Evolutionary conservation across 1,140 invertebrate genomes (phyloP).

Genomic region (Euglossa dilemma): DNA sequence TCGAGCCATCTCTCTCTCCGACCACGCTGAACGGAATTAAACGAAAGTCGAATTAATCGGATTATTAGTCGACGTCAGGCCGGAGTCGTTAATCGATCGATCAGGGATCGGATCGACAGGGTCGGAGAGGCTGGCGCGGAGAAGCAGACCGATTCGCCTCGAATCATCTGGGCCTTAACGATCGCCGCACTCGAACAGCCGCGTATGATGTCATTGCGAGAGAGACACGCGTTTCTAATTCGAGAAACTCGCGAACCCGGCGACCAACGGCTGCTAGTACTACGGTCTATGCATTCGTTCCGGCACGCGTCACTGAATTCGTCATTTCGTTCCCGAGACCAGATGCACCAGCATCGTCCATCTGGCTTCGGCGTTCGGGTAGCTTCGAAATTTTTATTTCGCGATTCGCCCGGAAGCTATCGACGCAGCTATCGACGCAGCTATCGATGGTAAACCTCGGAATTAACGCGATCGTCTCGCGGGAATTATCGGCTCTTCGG

Average conservation of each 20-base stretch:
- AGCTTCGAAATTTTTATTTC: not conserved
- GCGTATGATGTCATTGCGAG: conserved; percentile 34
- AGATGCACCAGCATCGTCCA: not conserved
- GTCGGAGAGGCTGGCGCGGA: not conserved
- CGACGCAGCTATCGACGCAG: too few relatives aligned
- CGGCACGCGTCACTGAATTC: conserved; percentile 33
- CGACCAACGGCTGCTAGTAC: not conserved
- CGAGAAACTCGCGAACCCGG: conserved; percentile 39
- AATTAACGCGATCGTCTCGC: not conserved
- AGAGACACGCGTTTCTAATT: conserved; percentile 48
- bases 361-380: not conserved
- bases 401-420: too few relatives aligned
- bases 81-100: conserved; percentile 34
- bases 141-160: not conserved
- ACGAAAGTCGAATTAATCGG: conserved; percentile 25
- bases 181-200: conserved; percentile 25
- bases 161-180: not conserved
- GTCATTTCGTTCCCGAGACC: conserved; percentile 16
- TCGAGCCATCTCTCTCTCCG: not conserved
- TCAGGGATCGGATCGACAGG: conserved; percentile 12
- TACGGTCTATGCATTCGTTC: conserved; percentile 7
- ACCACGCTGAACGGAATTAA: not conserved
- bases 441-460: too few relatives aligned
- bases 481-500: not conserved
- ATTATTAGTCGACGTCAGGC: conserved; percentile 23